phyloP scores from a whole-genome alignment of 2,797 vertebrate species.

The Orientallactaga sibirica region DNA sequence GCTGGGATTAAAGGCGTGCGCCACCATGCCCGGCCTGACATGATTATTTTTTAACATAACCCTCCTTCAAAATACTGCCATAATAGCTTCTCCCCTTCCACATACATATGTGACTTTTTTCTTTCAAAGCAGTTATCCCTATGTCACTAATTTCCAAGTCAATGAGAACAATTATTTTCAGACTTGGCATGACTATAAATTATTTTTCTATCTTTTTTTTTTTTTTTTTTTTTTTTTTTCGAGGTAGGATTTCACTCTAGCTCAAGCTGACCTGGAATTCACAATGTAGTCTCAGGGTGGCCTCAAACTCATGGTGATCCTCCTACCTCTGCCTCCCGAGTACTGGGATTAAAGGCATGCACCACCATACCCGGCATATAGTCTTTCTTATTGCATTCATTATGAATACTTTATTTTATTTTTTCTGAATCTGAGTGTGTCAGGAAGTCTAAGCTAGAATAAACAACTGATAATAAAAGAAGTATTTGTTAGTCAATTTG shows the following conservation, averaged over 20 bases:
- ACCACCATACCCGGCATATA: not conserved
- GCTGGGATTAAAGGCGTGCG: too few species aligned
- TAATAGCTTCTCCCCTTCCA: not conserved
- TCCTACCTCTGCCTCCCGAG: too few species aligned
- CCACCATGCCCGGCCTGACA: not conserved
- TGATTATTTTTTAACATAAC: conserved; percentile 11
- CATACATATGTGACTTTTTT: not conserved
- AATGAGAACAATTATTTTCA: conserved; percentile 44
- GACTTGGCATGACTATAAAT: not conserved
- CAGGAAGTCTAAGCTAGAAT: not conserved
- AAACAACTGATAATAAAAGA: not conserved
- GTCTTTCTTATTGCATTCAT: not conserved
- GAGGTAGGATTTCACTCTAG: too few species aligned
- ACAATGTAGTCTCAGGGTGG: too few species aligned
- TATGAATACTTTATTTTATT: not conserved
- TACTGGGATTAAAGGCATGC: too few species aligned
- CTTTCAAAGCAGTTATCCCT: not conserved
- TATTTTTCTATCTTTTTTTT: not conserved
- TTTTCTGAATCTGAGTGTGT: not conserved
- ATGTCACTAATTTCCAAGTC: not conserved
- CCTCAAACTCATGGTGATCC: too few species aligned
- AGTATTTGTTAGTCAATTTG: not conserved
- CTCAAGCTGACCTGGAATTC: too few species aligned
- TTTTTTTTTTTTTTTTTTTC: too few species aligned
- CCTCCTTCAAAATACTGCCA: conserved; percentile 13